Evolutionary conservation across 2,888 invertebrate species (phyloP).

Genomic region (Leptogaster cylindrica): DNA sequence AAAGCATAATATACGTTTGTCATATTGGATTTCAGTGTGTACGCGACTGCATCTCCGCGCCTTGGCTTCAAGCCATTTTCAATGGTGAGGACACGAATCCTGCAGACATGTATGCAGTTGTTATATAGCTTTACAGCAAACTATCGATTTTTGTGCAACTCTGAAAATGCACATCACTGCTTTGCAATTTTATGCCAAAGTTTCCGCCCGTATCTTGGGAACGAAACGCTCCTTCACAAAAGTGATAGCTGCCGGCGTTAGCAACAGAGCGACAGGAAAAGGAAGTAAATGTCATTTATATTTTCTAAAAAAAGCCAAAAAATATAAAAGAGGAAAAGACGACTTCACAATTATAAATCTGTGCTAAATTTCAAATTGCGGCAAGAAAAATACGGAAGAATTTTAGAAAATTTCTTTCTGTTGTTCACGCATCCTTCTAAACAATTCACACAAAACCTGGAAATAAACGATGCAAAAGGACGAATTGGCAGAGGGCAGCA

Average conservation of each 20-base stretch:
- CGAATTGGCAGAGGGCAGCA: background rate
- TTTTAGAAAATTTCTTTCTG: slow-evolving; percentile 7
- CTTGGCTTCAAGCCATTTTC: background rate
- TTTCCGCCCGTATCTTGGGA: slow-evolving; percentile 1
- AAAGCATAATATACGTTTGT: background rate
- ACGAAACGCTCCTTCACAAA: background rate
- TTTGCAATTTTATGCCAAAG: slow-evolving; percentile 18
- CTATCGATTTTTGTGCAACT: slow-evolving; percentile 32
- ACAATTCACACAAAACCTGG: background rate
- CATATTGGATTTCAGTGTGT: background rate
- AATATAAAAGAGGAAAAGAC: too few species aligned
- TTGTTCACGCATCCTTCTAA: slow-evolving; percentile 5
- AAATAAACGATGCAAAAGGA: background rate
- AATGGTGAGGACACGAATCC: background rate
- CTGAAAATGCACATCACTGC: slow-evolving; percentile 25
- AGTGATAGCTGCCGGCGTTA: slow-evolving; percentile 2
- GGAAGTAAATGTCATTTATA: slow-evolving; percentile 25
- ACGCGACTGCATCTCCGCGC: background rate
- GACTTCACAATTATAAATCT: background rate
- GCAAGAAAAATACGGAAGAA: background rate
- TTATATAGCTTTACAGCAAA: slow-evolving; percentile 11
- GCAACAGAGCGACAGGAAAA: slow-evolving; percentile 18
- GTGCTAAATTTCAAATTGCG: background rate
- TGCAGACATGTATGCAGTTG: slow-evolving; percentile 2
- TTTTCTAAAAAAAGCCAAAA: too few species aligned